phyloP scores from a whole-genome alignment of 2,113 vertebrate species.

The Clarias gariepinus region DNA sequence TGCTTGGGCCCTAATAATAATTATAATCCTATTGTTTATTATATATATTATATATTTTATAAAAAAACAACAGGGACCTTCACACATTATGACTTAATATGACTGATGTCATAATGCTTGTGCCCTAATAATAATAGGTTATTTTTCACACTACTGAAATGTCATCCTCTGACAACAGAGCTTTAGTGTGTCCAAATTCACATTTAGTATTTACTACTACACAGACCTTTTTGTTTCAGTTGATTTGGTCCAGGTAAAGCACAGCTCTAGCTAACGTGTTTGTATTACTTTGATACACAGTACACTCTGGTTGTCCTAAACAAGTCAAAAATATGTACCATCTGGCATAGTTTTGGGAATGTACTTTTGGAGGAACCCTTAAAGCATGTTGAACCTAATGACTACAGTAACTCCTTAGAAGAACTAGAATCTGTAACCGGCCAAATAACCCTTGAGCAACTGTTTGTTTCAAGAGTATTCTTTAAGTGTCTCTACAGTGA shows the following conservation, averaged over 20 bases:
- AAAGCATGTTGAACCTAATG: neutral
- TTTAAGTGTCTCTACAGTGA: neutral
- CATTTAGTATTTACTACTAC: neutral
- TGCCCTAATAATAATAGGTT: neutral
- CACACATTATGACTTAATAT: no score
- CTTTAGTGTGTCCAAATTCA: neutral
- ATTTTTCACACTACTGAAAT: neutral
- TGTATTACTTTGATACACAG: neutral
- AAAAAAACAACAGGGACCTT: no score
- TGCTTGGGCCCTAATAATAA: no score
- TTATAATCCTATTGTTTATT: no score
- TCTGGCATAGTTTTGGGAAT: neutral
- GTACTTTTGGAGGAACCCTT: neutral
- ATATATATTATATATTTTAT: no score
- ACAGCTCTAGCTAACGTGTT: neutral
- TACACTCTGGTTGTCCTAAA: neutral
- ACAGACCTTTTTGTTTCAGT: neutral
- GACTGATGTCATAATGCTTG: no score
- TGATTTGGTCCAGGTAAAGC: neutral
- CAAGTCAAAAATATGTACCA: neutral
- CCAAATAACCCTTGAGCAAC: neutral
- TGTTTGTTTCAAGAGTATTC: neutral
- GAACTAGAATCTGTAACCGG: neutral
- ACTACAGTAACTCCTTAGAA: neutral
- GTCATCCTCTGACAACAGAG: neutral